Evolutionary conservation across 1,140 invertebrate species (phyloP).

Genomic region (Dinothrombium tinctorium): DNA sequence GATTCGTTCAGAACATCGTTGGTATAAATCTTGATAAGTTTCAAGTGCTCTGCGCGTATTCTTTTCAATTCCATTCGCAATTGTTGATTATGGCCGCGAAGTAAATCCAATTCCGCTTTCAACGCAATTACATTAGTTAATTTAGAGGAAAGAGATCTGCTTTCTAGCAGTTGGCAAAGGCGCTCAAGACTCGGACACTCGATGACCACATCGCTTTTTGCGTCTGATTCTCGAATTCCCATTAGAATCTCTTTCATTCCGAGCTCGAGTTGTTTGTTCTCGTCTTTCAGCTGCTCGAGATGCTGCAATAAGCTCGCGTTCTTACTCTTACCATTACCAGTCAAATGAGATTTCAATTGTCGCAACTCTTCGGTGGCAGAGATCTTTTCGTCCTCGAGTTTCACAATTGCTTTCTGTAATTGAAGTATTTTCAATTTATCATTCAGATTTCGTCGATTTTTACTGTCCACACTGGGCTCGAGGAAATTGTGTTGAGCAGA

Average conservation of each 20-base stretch:
- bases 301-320: conserved; percentile 1
- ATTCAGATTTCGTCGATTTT: background rate
- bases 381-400: conserved; percentile 8
- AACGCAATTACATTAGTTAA: conserved; percentile 9
- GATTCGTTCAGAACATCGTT: background rate
- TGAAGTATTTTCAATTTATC: conserved; percentile 1
- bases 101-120: conserved; percentile 12
- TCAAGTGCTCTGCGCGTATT: conserved; percentile 6
- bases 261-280: conserved; percentile 11
- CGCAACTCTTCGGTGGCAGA: conserved; percentile 2
- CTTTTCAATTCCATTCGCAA: conserved; percentile 9
- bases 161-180: conserved; percentile 9
- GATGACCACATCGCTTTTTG: conserved; percentile 9
- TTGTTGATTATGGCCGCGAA: conserved; percentile 13
- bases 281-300: conserved; percentile 7
- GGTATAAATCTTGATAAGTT: conserved; percentile 7
- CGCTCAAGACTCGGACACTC: conserved; percentile 13
- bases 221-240: conserved; percentile 4
- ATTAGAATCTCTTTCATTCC: conserved; percentile 14
- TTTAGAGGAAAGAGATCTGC: conserved; percentile 3
- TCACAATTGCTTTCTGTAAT: conserved; percentile 2
- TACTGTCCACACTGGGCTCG: too few species aligned
- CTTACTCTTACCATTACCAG: background rate
- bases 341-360: background rate
- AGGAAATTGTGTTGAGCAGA: too few species aligned